Base-by-base conservation (phyloP, 1,140 invertebrate genomes). In the Proctacanthus coquilletti region DNA sequence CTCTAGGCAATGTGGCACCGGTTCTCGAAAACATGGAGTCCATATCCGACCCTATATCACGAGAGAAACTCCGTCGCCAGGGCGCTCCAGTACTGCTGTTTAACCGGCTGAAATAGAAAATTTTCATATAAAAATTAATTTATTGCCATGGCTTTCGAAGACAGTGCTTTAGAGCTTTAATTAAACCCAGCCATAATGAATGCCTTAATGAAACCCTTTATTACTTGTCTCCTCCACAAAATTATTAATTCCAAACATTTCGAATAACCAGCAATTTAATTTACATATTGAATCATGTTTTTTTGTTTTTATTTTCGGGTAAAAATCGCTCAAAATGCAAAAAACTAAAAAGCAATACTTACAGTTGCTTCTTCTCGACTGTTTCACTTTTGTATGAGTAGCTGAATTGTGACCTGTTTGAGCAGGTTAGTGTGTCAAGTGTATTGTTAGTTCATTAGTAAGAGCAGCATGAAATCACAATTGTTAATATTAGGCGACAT, bases 1-100 rank as follows among this genome's bases (percentile, higher is more conserved):
- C 72, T 69, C 72, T 63, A 43, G 75, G 74, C 39, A 74, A 58
- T 34, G 70, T 69, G 39, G 73, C 66, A 45, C 59, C 60, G 8
- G 62, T 57, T 39, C 61, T 55, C 39, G 64, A 65, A 47, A 69
- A 68, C 47, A 69, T 69, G 34, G 61, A 66, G 36, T 71, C 66
- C 46, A 70, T 68, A 42, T 70, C 67, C 36, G 60, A 62, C 13
- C 64, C 61, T 38, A 70, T 43, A 41, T 74, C 70, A 39, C 70
- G 60, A 34, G 69, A 70, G 41, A 70, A 61, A 49, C 71, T 72
- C 40, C 70, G 62, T 40, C 71, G 57, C 72, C 72, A 74, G 5
- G 68, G 66, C 10, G 50, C 61, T 43, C 45, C 61, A 43, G 43
- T 53, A 30, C 40, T 49, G 44, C 46, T 60, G 38, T 61, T 61